Conservation (phyloP, 2,113 vertebrate species). For the Ophthalmotilapia sp. region DNA sequence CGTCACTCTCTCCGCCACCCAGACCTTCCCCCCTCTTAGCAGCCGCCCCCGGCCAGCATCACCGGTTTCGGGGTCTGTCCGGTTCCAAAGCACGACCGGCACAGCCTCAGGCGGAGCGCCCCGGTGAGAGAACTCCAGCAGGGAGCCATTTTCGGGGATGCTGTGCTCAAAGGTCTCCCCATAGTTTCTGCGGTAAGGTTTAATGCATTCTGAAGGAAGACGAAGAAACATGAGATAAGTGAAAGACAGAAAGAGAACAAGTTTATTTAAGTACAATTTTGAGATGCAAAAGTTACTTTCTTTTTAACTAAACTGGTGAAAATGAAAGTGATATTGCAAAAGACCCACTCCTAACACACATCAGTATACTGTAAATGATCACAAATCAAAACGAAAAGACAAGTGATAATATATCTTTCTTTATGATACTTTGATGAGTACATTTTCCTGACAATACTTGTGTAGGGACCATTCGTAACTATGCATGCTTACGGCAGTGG, state of each 20-base stretch:
- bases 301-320: not conserved
- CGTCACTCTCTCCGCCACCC: constrained; percentile 59
- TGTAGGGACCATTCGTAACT: not conserved
- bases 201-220: constrained; percentile 54
- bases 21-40: constrained; percentile 28
- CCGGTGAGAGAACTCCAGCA: constrained; percentile 56
- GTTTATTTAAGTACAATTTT: not conserved
- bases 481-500: not conserved
- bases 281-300: not conserved
- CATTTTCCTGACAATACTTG: not conserved
- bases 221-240: not conserved
- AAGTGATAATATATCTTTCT: not conserved
- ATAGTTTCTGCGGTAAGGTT: constrained; percentile 44
- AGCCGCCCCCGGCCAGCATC: constrained; percentile 21
- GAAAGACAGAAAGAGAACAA: not conserved
- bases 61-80: constrained; percentile 4
- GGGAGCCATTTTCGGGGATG: constrained; percentile 39
- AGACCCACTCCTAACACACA: not conserved
- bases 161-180: constrained; percentile 55
- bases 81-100: constrained; percentile 62
- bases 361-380: not conserved
- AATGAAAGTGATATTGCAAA: not conserved
- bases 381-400: not conserved
- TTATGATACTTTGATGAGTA: not conserved
- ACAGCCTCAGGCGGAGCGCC: constrained; percentile 20